A percentile compares a stretch with the other conserved stretches of the same genome.
phyloP scores from a whole-genome alignment of 1,140 invertebrate genomes.

The Ceratina australensis region DNA sequence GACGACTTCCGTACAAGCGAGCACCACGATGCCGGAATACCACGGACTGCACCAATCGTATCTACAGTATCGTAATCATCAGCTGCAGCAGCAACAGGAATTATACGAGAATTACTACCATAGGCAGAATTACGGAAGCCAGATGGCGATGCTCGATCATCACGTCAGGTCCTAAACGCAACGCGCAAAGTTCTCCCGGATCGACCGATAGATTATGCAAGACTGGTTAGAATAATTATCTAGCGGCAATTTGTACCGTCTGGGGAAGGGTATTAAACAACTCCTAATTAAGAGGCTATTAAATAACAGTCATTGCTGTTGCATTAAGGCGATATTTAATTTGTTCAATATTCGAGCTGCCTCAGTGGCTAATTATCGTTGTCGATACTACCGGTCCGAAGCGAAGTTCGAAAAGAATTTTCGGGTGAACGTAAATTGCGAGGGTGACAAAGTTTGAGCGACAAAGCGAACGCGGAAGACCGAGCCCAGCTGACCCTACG shows the following conservation, averaged over 20 bases:
- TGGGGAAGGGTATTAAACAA: neutral
- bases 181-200: neutral
- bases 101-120: slow-evolving; percentile 41
- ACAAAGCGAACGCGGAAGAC: slow-evolving; percentile 56
- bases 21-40: neutral
- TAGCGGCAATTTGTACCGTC: neutral
- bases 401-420: neutral
- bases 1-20: neutral
- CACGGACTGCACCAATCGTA: slow-evolving; percentile 60
- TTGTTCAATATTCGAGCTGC: no score
- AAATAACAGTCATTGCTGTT: neutral
- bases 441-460: slow-evolving; percentile 27
- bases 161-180: slow-evolving; percentile 5
- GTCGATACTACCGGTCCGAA: no score
- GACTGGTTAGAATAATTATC: slow-evolving; percentile 16
- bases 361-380: no score
- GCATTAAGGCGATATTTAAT: neutral
- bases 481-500: slow-evolving; percentile 70
- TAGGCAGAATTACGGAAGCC: slow-evolving; percentile 2
- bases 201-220: neutral
- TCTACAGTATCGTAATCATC: slow-evolving; percentile 49
- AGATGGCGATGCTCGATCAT: neutral
- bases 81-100: slow-evolving; percentile 30
- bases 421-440: slow-evolving; percentile 49
- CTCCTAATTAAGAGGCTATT: neutral